phyloP scores from a whole-genome alignment of 2,797 vertebrate species.

The Clarias fuscus region DNA sequence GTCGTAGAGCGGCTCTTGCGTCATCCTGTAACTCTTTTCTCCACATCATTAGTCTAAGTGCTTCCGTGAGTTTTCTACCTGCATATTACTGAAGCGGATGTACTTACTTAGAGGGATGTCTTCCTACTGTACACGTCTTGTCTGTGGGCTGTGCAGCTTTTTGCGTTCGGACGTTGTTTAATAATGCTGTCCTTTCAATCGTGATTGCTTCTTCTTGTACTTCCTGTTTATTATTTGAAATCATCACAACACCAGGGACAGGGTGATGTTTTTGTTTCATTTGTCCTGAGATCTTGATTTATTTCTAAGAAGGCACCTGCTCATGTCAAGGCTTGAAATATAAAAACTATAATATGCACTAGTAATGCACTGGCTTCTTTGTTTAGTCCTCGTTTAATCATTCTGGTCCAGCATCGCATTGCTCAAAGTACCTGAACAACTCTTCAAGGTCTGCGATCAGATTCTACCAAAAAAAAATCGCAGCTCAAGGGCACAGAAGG shows the following conservation, averaged over 20 bases:
- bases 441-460: neutral
- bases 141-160: neutral
- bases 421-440: neutral
- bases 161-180: neutral
- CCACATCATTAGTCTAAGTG: neutral
- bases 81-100: neutral
- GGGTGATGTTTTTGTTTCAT: neutral
- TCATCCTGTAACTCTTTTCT: neutral
- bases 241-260: neutral
- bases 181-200: neutral
- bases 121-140: neutral
- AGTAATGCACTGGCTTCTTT: neutral
- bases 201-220: neutral
- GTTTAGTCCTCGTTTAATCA: neutral
- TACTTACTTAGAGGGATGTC: neutral
- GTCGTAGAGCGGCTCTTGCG: neutral
- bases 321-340: neutral
- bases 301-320: neutral
- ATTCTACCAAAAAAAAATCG: neutral
- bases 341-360: neutral
- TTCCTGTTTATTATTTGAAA: no score
- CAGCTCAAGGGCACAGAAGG: slow-evolving; percentile 11
- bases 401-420: neutral
- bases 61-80: neutral
- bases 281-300: neutral